Conservation (phyloP, 2,113 vertebrate genomes). For the Dryoscopus gambensis region DNA sequence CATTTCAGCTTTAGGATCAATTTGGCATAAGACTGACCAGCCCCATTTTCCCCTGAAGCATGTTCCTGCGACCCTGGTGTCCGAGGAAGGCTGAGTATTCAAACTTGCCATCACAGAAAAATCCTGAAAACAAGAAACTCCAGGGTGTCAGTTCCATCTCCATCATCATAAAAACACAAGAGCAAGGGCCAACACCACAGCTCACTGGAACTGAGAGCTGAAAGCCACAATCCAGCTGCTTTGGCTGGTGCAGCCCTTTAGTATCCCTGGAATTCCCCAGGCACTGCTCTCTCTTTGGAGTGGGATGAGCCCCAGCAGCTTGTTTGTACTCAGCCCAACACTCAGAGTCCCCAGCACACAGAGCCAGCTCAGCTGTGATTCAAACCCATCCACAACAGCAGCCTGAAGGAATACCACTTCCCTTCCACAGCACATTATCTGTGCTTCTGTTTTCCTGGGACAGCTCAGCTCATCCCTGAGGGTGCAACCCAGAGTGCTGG, state of each 20-base stretch:
- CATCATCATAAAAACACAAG: not conserved
- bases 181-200: not conserved
- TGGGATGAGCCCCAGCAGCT: not conserved
- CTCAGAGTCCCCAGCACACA: not conserved
- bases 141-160: not conserved
- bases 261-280: not conserved
- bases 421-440: not conserved
- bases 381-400: not conserved
- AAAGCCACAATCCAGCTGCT: not conserved
- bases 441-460: not conserved
- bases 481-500: not conserved
- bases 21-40: not conserved
- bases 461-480: not conserved
- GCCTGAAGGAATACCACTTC: not conserved
- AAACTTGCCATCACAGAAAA: not conserved
- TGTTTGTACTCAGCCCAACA: not conserved
- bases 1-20: not conserved
- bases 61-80: not conserved
- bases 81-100: not conserved
- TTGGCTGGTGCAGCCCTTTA: not conserved
- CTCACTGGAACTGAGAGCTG: not conserved
- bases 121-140: rapidly evolving
- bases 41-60: not conserved
- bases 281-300: not conserved
- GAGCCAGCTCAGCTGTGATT: not conserved